Percentiles rank a stretch among this genome's conserved stretches.
These are phyloP conservation scores for Hydrozoanthus gracilis DNA, from an alignment of 92 coral and sea anemone species.

Conservation along the genomic window DNA sequence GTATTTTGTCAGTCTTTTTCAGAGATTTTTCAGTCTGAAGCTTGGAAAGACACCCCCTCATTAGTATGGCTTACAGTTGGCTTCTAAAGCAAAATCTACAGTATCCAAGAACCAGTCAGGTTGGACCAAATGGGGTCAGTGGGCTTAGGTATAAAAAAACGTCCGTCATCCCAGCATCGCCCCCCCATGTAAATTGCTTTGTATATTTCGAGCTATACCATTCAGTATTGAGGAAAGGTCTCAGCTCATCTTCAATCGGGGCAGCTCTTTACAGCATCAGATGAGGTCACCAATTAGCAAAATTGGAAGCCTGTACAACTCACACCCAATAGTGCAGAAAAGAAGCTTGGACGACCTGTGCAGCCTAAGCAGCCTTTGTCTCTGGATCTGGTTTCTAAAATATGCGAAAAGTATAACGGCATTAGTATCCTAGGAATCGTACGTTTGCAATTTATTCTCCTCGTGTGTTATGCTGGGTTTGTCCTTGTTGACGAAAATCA, in stretches of 20 bases:
- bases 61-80: background rate
- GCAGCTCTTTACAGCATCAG: background rate
- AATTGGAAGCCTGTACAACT: background rate
- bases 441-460: constrained; percentile 53
- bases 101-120: background rate
- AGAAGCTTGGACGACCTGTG: background rate
- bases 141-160: background rate
- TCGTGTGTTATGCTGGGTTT: constrained; percentile 57
- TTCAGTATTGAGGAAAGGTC: no score
- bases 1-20: constrained; percentile 25
- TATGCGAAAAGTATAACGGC: background rate
- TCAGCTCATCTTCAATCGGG: no score
- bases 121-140: background rate
- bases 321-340: background rate
- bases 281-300: background rate
- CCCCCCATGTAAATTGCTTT: background rate
- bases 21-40: no score
- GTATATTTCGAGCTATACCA: no score
- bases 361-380: background rate
- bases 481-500: background rate
- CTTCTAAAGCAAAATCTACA: background rate
- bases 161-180: constrained; percentile 5
- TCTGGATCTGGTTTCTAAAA: background rate
- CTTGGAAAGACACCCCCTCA: no score
- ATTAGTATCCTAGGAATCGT: constrained; percentile 40